Evolutionary conservation across 2,797 vertebrate genomes (phyloP).

Genomic region (Thunnus albacares): DNA sequence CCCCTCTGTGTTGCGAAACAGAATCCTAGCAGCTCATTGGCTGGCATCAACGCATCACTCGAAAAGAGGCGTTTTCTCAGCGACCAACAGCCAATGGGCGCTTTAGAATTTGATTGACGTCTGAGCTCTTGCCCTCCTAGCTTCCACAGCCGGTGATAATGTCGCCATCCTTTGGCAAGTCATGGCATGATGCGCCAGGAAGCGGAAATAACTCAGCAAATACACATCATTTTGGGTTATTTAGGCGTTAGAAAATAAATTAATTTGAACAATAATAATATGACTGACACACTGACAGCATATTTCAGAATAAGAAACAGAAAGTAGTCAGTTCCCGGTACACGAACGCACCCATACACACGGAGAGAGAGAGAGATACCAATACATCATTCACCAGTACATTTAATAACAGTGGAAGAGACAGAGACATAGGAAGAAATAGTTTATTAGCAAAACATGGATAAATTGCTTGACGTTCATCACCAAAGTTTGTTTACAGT

Average conservation of each 20-base stretch:
- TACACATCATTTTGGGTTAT: not conserved
- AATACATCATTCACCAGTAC: not conserved
- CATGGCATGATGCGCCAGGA: fast-evolving
- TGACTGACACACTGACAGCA: not conserved
- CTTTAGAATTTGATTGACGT: not conserved
- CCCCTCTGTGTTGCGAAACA: conserved; percentile 54
- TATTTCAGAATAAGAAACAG: not conserved
- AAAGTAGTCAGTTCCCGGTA: not conserved
- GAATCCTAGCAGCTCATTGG: conserved; percentile 55
- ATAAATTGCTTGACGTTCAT: not conserved
- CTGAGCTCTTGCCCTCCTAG: fast-evolving
- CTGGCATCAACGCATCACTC: fast-evolving
- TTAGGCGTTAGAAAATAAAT: not conserved
- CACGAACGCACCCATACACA: not conserved
- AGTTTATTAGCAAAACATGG: conserved; percentile 7
- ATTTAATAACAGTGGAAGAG: not conserved
- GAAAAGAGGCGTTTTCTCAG: not conserved
- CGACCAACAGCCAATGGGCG: conserved; percentile 27
- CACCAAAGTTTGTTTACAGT: too few relatives aligned
- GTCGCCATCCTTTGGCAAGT: conserved; percentile 22
- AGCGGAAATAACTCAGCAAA: not conserved
- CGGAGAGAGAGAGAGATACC: too few relatives aligned
- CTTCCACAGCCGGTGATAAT: not conserved
- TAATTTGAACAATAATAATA: not conserved
- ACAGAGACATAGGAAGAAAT: too few relatives aligned